phyloP scores from a whole-genome alignment of 2,113 vertebrate species.

The Piprites chloris region DNA sequence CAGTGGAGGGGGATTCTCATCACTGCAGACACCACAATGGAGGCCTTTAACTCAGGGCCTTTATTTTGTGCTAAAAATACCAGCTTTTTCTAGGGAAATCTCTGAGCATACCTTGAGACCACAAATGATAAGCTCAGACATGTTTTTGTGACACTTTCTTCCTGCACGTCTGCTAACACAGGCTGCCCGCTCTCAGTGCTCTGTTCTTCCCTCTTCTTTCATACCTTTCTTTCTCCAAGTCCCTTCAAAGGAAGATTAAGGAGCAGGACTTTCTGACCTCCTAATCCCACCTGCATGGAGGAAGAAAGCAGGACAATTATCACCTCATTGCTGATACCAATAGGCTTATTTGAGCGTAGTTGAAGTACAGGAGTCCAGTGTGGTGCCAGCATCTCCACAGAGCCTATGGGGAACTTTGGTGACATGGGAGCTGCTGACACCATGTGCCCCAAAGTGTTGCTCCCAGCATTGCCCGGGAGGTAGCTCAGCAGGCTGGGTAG shows the following conservation, averaged over 20 bases:
- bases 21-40: rapidly evolving
- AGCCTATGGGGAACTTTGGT: rapidly evolving
- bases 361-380: not conserved
- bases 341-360: not conserved
- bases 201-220: not conserved
- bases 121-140: not conserved
- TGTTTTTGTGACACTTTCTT: not conserved
- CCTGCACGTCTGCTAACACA: not conserved
- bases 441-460: rapidly evolving
- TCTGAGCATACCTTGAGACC: not conserved
- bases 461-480: rapidly evolving
- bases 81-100: not conserved
- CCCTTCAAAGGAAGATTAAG: not conserved
- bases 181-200: rapidly evolving
- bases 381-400: not conserved
- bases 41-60: not conserved
- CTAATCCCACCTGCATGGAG: not conserved
- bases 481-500: not conserved
- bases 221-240: not conserved
- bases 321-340: not conserved
- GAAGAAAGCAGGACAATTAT: not conserved
- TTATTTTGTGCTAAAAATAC: not conserved
- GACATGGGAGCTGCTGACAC: not conserved
- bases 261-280: not conserved
- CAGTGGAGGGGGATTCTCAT: not conserved